Base-by-base conservation (phyloP, 1,140 invertebrate species). In the Choristoneura fumiferana region DNA sequence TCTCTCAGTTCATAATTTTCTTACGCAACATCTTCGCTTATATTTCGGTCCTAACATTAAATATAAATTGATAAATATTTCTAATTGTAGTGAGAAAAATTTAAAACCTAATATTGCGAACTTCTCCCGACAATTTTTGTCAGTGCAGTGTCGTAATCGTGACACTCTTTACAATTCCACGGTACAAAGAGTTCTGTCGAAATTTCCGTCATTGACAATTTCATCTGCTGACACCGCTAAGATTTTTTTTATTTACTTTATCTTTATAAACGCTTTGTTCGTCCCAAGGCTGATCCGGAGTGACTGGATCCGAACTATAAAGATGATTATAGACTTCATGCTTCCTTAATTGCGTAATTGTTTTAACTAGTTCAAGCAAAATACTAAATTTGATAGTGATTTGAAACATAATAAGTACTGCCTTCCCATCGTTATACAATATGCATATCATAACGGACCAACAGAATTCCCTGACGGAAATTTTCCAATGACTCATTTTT, bases 141-240 rank as follows among this genome's bases (percentile, higher is more conserved):
- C 35, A 10, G 8, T 34, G 33, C 9, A 9, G 9, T 12, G 35
- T 37, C 9, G 35, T 10, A 37, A 37, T 37, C 18, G n/a, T 18
- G 43, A 8, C 43, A 12, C n/a, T 29, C 22, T 49, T 29, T 49
- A 33, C 18, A 49, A 33, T 29, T 29, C 12, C 17, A 12, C n/a
- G 22, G 0, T 17, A 49, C 43, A 49, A 49, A 49, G 43, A n/a
- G n/a, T 15, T 22, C 15, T 45, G 18, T 33, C 22, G 18, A 29
- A 29, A 29, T 49, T 33, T 49, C 10, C 18, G 43, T 29, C 43
- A 33, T 29, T 29, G n/a, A 49, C 43, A 49, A 49, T 49, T 49
- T 49, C 22, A 29, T 29, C 18, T 49, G 40, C 10, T 18, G 8
- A n/a, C 15, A 18, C 9, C n/a, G 40, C 39, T 40, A 17, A 45